phyloP scores from a whole-genome alignment of 2,888 invertebrate species.

The Halocaridina rubra region DNA sequence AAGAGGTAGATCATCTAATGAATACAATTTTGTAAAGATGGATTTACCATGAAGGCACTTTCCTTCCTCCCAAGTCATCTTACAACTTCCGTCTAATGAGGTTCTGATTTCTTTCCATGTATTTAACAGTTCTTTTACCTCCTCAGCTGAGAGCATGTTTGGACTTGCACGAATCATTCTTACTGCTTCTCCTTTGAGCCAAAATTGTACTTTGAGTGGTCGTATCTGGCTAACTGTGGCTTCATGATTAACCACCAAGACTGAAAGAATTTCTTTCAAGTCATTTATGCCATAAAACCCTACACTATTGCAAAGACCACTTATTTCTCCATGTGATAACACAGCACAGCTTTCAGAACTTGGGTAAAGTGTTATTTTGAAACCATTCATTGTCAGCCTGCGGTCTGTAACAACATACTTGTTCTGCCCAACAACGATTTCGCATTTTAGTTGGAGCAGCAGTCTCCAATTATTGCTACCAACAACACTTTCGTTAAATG shows the following conservation, averaged over 20 bases:
- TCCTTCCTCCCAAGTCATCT: background rate
- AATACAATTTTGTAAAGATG: conserved; percentile 26
- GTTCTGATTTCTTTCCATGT: background rate
- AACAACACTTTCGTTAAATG: conserved; percentile 52
- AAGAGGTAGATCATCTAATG: conserved; percentile 22
- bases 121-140: conserved; percentile 3
- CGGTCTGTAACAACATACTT: conserved; percentile 24
- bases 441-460: conserved; percentile 12
- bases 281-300: conserved; percentile 50
- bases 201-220: conserved; percentile 50
- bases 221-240: conserved; percentile 30
- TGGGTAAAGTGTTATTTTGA: conserved; percentile 35
- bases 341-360: background rate
- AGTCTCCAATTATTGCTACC: conserved; percentile 32
- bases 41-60: conserved; percentile 36
- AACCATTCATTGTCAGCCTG: conserved; percentile 39
- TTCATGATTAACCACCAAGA: background rate
- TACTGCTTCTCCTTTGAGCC: conserved; percentile 46
- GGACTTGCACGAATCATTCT: conserved; percentile 33
- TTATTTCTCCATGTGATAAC: conserved; percentile 50
- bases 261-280: conserved; percentile 40
- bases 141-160: background rate
- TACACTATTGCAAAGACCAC: conserved; percentile 16
- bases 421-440: background rate
- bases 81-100: background rate